Evolutionary conservation across 2,888 invertebrate genomes (phyloP).

Genomic region (Tetheella fluctuosa): DNA sequence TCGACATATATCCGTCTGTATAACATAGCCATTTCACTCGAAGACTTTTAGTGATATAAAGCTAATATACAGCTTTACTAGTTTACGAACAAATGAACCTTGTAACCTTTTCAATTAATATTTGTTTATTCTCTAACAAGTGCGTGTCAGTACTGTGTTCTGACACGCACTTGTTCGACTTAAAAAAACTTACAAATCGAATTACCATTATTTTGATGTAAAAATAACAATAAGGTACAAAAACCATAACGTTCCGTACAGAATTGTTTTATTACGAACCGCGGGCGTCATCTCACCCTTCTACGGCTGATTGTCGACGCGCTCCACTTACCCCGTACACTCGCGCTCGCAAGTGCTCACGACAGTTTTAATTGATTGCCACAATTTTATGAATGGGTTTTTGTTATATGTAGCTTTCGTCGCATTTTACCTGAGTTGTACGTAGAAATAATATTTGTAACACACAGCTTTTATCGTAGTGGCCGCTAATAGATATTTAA

Average conservation of each 20-base stretch:
- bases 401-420: conserved; percentile 10
- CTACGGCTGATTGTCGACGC: conserved; percentile 80
- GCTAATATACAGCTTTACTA: no score
- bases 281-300: conserved; percentile 52
- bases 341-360: conserved; percentile 37
- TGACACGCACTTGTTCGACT: no score
- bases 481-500: no score
- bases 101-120: no score
- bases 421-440: background rate
- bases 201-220: background rate
- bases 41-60: no score
- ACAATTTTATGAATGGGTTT: background rate
- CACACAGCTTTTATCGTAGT: background rate
- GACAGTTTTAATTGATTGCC: conserved; percentile 12
- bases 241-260: conserved; percentile 40
- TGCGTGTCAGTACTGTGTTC: no score
- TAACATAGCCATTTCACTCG: no score
- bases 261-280: conserved; percentile 55
- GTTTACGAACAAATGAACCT: no score
- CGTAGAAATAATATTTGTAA: background rate
- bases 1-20: no score
- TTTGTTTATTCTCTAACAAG: no score
- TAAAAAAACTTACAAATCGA: no score
- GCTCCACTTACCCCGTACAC: conserved; percentile 69
- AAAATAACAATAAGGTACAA: conserved; percentile 21